Evolutionary conservation across 2,888 invertebrate genomes (phyloP).

Genomic region (Gastrophysa polygoni): DNA sequence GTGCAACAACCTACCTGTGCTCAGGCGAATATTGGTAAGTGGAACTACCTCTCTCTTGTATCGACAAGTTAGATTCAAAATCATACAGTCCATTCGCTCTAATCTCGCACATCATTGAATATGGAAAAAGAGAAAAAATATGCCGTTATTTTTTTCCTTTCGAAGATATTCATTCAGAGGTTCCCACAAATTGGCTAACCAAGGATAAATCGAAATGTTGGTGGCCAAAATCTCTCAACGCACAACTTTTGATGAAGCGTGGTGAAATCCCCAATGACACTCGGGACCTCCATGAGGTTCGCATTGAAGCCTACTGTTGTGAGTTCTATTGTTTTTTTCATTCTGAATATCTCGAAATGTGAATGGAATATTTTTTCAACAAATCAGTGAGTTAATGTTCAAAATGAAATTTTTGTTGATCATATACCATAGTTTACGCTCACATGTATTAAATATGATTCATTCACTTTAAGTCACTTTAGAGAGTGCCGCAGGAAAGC

Average conservation of each 20-base stretch:
- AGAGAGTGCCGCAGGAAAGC: constrained; percentile 5
- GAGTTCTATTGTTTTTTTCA: not conserved
- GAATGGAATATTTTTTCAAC: too few relatives aligned
- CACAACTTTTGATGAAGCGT: not conserved
- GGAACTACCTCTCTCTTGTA: too few relatives aligned
- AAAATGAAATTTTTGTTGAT: not conserved
- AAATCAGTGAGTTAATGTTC: too few relatives aligned
- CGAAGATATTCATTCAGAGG: too few relatives aligned
- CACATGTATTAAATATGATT: constrained; percentile 4
- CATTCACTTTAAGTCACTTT: constrained; percentile 4
- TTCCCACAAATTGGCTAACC: not conserved
- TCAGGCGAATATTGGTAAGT: too few relatives aligned
- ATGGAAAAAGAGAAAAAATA: too few relatives aligned
- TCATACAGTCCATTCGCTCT: too few relatives aligned
- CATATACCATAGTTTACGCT: not conserved
- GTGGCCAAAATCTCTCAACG: not conserved
- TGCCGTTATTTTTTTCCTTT: too few relatives aligned
- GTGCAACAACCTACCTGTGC: too few relatives aligned
- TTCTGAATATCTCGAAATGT: too few relatives aligned
- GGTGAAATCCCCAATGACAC: not conserved
- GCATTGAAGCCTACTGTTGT: not conserved
- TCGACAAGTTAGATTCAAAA: too few relatives aligned
- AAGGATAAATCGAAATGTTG: not conserved
- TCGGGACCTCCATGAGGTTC: not conserved
- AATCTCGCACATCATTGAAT: too few relatives aligned